phyloP scores from a whole-genome alignment of 2,113 vertebrate species.

The Gobius niger region DNA sequence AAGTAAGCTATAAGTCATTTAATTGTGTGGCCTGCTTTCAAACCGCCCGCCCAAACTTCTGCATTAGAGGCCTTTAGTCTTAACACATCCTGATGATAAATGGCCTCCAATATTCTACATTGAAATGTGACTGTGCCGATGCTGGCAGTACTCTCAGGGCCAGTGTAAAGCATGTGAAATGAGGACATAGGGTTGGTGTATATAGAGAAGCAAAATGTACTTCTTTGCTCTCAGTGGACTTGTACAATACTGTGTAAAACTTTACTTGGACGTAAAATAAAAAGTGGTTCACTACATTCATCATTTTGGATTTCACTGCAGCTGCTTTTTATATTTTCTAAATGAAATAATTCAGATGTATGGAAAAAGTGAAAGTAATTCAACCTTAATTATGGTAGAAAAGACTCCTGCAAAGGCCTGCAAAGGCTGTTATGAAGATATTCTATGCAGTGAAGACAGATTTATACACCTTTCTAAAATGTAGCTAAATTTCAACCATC shows the following conservation, averaged over 20 bases:
- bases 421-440: no score
- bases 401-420: no score
- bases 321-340: no score
- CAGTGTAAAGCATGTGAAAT: constrained; percentile 10
- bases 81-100: constrained; percentile 18
- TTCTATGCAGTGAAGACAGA: no score
- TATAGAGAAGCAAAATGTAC: constrained; percentile 22
- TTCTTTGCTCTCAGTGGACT: background rate
- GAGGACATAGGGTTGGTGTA: constrained; percentile 10
- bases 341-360: no score
- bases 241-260: background rate
- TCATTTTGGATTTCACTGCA: no score
- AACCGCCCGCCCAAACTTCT: constrained; percentile 8
- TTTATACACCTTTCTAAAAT: no score
- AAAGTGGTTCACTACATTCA: no score
- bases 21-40: constrained; percentile 5
- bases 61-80: constrained; percentile 21
- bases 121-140: constrained; percentile 22
- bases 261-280: no score
- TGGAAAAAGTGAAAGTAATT: no score
- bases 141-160: constrained; percentile 15
- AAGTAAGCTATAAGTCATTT: background rate
- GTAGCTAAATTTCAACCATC: no score
- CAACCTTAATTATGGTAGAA: no score
- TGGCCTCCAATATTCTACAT: constrained; percentile 12